Conservation (phyloP, 2,888 invertebrate species). For the Dryococelus australis region DNA sequence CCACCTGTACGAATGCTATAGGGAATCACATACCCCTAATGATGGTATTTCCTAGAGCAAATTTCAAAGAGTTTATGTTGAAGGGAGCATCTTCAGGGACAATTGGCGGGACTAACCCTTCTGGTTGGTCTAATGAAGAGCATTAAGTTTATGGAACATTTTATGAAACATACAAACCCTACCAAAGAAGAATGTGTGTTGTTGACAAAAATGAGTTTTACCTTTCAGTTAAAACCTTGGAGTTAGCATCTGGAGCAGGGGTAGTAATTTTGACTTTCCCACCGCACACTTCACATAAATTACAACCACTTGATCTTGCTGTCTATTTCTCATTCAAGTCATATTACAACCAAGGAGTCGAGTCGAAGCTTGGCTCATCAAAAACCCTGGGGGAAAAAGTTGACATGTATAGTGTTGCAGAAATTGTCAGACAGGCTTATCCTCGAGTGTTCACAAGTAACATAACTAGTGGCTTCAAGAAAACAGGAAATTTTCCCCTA, state of each 20-base stretch:
- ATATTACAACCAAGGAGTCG: slow-evolving; percentile 37
- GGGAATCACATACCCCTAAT: slow-evolving; percentile 55
- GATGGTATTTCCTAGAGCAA: slow-evolving; percentile 54
- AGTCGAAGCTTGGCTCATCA: slow-evolving; percentile 34
- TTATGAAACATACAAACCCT: background rate
- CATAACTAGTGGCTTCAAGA: slow-evolving; percentile 39
- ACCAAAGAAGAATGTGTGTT: background rate
- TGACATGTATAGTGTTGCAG: slow-evolving; percentile 40
- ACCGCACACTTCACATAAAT: slow-evolving; percentile 5
- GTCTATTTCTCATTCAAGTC: slow-evolving; percentile 28
- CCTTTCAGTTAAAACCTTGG: background rate
- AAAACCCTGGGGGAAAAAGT: slow-evolving; percentile 37
- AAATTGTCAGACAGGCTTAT: slow-evolving; percentile 38
- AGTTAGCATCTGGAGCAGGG: background rate
- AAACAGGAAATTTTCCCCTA: slow-evolving; percentile 37
- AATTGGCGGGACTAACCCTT: slow-evolving; percentile 45
- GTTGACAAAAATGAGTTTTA: background rate
- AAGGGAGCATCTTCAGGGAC: slow-evolving; percentile 53
- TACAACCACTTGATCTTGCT: slow-evolving; percentile 3
- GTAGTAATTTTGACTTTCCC: slow-evolving; percentile 27
- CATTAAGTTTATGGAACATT: background rate
- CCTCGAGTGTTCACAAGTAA: slow-evolving; percentile 37
- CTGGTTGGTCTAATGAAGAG: background rate
- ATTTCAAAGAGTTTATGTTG: slow-evolving; percentile 54
- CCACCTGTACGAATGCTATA: slow-evolving; percentile 52